Conservation (phyloP, 1,140 invertebrate species). For the Drosophila tropicalis region DNA sequence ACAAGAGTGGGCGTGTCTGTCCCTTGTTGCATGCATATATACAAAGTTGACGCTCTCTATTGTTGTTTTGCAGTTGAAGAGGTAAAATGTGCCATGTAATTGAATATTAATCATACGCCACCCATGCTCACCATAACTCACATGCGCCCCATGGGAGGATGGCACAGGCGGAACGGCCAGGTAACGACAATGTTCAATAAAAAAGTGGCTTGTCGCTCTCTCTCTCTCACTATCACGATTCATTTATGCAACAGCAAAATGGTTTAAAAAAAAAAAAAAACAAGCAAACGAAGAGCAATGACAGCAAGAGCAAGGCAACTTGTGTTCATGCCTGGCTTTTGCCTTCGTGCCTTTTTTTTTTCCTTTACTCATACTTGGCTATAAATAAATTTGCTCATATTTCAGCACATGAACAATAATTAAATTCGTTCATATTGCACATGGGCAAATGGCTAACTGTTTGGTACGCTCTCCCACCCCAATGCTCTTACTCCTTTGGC, state of each 20-base stretch:
- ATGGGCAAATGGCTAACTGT: constrained; percentile 62
- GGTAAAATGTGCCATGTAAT: constrained; percentile 61
- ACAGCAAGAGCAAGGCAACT: constrained; percentile 48
- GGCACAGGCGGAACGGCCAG: neutral
- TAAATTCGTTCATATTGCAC: constrained; percentile 77
- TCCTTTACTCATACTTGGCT: constrained; percentile 24
- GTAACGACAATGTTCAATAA: constrained; percentile 36
- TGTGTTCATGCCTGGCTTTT: constrained; percentile 26
- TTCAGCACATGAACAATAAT: constrained; percentile 81
- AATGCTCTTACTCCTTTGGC: constrained; percentile 27
- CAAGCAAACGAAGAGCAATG: constrained; percentile 33
- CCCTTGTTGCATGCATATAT: constrained; percentile 50
- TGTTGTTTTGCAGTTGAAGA: constrained; percentile 16
- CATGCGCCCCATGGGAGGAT: constrained; percentile 25
- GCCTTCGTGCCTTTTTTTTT: neutral
- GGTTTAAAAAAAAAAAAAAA: constrained; percentile 55
- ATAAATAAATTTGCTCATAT: constrained; percentile 80
- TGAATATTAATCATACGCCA: constrained; percentile 79
- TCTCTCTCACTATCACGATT: constrained; percentile 43
- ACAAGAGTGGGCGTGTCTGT: constrained; percentile 9
- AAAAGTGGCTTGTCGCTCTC: constrained; percentile 34
- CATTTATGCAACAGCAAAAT: constrained; percentile 61
- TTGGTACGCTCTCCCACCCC: neutral
- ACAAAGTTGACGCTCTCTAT: constrained; percentile 38
- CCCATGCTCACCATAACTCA: constrained; percentile 52